Percentiles rank a stretch among this genome's conserved stretches.
Evolutionary conservation across 2,113 vertebrate species (phyloP).

Genomic region (Proterorhinus semilunaris): DNA sequence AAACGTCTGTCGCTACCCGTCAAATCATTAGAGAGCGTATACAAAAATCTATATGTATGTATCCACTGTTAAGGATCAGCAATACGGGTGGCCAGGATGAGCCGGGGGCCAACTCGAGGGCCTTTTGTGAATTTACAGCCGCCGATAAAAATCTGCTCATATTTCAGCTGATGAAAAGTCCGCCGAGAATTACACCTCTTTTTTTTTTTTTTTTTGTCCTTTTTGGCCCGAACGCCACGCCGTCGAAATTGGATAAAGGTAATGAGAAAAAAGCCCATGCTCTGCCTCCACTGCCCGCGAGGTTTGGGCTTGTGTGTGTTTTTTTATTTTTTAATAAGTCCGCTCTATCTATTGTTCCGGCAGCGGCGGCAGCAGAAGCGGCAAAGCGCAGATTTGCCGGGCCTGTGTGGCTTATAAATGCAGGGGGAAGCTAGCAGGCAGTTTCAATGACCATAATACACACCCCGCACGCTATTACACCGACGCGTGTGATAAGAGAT

Average conservation of each 20-base stretch:
- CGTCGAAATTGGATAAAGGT: constrained; percentile 68
- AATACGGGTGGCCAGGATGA: constrained; percentile 74
- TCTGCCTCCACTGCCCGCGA: constrained; percentile 22
- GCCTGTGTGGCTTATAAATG: constrained; percentile 51
- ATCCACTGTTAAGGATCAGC: constrained; percentile 83
- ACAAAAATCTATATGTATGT: constrained; percentile 54
- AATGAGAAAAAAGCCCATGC: constrained; percentile 68
- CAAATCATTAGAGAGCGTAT: constrained; percentile 79
- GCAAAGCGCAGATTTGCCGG: constrained; percentile 40
- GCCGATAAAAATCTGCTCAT: constrained; percentile 80
- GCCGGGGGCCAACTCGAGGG: constrained; percentile 74
- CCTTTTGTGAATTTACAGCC: constrained; percentile 81
- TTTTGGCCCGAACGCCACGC: constrained; percentile 42
- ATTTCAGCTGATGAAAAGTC: constrained; percentile 76
- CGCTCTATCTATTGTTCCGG: constrained; percentile 68
- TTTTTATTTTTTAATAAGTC: constrained; percentile 72
- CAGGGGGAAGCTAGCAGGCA: constrained; percentile 58
- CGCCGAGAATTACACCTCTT: constrained; percentile 77
- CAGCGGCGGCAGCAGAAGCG: too few relatives aligned
- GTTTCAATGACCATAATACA: constrained; percentile 64
- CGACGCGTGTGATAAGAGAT: constrained; percentile 66
- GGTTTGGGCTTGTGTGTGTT: constrained; percentile 46
- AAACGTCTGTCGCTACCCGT: constrained; percentile 83
- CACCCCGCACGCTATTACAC: constrained; percentile 61
- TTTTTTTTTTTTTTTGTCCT: constrained; percentile 48